Base-by-base conservation (phyloP, 1,140 invertebrate genomes). In the Eufriesea mexicana region DNA sequence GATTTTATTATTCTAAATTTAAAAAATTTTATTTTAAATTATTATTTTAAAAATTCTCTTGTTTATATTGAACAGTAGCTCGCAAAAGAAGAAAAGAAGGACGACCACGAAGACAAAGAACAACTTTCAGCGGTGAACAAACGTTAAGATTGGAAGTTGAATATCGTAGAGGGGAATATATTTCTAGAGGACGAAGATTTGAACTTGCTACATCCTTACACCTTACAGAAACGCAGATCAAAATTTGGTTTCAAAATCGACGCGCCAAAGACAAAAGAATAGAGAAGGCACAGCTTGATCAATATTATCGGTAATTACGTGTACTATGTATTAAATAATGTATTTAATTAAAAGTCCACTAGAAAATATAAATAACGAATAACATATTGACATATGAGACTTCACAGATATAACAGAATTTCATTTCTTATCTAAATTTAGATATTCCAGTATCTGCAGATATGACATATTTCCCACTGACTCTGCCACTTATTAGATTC, bases 181-280 rank as follows among this genome's bases (percentile, higher is more conserved):
- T 99, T 74, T 98, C 98, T 1, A 95, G 98, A 66, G 96, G 97
- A 45, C 94, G 98, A 87, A 95, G 98, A 90, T 98, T 97, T 91
- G 98, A 99, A 94, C 94, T 99, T 81, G 98, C 98, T 0, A 96
- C 97, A 83, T 95, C 96, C 0, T 93, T 99, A 42, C 95, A 96
- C 67, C 94, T 99, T 12, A 98, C 97, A 5, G 98, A 99, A 93
- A 99, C 98, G 0, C 98, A 98, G 94, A 98, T 99, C 72, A 99
- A 99, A 94, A 99, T 99, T 83, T 99, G 98, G 98, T 99, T 99
- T 92, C 98, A 99, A 94, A 99, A 99, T 93, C 95, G 98, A 68
- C 95, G 98, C 85, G 98, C 98, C 14, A 99, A 99, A 93, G 98
- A 99, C 91, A 99, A 99, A 94, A 95, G 98, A 70, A 98, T 99